A percentile compares a stretch with the other conserved stretches of the same genome.
These are phyloP conservation scores for Dascyllus trimaculatus DNA, from an alignment of 2,113 vertebrate genomes.

Conservation along the genomic window DNA sequence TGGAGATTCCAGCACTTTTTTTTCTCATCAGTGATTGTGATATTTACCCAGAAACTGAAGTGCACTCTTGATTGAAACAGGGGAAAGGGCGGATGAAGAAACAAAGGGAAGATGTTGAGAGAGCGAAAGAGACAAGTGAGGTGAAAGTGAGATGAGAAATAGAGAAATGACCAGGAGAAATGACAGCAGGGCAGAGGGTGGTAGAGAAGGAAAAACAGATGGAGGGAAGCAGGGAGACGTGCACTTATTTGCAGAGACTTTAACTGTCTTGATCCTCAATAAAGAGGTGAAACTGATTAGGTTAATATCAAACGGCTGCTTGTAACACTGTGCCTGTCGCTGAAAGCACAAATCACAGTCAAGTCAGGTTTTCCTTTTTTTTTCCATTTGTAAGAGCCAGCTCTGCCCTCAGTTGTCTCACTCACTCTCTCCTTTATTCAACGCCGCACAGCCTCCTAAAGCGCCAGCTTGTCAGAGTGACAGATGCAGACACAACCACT, in stretches of 20 bases:
- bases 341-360: constrained; percentile 70
- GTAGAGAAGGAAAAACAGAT: constrained; percentile 46
- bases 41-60: constrained; percentile 80
- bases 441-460: constrained; percentile 56
- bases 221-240: constrained; percentile 49
- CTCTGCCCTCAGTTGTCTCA: constrained; percentile 62
- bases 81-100: constrained; percentile 23
- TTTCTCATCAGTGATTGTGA: constrained; percentile 75
- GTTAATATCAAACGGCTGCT: constrained; percentile 76
- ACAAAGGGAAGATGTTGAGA: constrained; percentile 21
- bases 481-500: constrained; percentile 80
- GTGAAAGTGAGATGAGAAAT: constrained; percentile 30
- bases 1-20: constrained; percentile 66
- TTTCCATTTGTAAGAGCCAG: constrained; percentile 59
- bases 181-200: constrained; percentile 43
- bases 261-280: constrained; percentile 72
- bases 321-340: constrained; percentile 59
- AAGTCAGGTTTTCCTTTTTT: constrained; percentile 58
- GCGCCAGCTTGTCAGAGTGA: constrained; percentile 73
- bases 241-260: constrained; percentile 75
- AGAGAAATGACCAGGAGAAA: constrained; percentile 44
- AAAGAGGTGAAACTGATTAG: constrained; percentile 80
- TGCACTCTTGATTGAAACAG: constrained; percentile 53
- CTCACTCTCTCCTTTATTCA: constrained; percentile 68
- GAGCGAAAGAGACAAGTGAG: not conserved